Evolutionary conservation across 1,140 invertebrate genomes (phyloP), one percentile per base, ranked within the genome.

Genomic region (Rhizoglyphus robini): DNA sequence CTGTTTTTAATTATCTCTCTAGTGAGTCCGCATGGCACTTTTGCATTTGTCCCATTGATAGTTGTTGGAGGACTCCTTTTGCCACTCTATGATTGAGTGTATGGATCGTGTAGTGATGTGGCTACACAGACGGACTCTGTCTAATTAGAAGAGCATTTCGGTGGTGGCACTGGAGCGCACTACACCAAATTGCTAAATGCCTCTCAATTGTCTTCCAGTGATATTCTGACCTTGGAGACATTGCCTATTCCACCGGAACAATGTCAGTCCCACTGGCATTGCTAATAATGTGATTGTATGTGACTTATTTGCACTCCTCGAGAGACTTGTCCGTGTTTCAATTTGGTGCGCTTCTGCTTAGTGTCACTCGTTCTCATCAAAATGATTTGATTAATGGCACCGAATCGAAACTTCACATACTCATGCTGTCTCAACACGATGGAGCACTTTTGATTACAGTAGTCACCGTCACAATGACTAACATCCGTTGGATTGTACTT

Each of bases 361-460:
- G 8, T 41, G 36, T 41, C 36, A 41, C 36, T 18, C 31, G 23
- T 11, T 25, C 51, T 54, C 51, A 5, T 54, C 51, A 54, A 54
- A 54, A 11, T 54, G 51, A 54, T 54, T 54, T 8, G 51, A 54
- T 54, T 54, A 23, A 54, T 54, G 8, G 51, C 23, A 54, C 51
- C 51, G 23, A 5, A 25, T 32, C 51, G 20, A 54, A 8, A 15
- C 23, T 23, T 54, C 23, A 11, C 8, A 32, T 23, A 11, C 23
- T 54, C 51, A 8, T 25, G 8, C 51, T 8, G 8, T 54, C 23
- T 15, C 31, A 32, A 54, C 20, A n/a, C n/a, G n/a, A n/a, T n/a
- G n/a, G n/a, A n/a, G n/a, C n/a, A n/a, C n/a, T n/a, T n/a, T n/a
- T n/a, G n/a, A n/a, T n/a, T n/a, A n/a, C n/a, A n/a, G n/a, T n/a